Conservation (phyloP, 2,113 vertebrate species). For the Pholis gunnellus region DNA sequence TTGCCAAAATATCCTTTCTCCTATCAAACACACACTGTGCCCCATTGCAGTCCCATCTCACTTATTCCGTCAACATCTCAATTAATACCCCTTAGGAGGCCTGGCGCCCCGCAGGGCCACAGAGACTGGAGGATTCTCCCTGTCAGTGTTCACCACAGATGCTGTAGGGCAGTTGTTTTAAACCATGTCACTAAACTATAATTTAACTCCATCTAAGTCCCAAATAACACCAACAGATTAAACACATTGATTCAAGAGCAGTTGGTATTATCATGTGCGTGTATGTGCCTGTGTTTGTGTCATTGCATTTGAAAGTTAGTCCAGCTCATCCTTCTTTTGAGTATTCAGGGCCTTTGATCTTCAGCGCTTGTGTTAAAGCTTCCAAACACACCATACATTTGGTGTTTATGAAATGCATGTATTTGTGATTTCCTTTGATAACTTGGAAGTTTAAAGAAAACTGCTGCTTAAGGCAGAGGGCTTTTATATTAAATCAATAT, state of each 20-base stretch:
- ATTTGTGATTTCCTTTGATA: neutral
- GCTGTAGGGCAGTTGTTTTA: conserved; percentile 37
- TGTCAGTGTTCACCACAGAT: conserved; percentile 46
- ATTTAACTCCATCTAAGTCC: conserved; percentile 8
- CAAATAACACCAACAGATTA: conserved; percentile 54
- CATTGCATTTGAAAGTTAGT: conserved; percentile 16
- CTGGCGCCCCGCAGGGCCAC: conserved; percentile 51
- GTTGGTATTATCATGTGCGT: neutral
- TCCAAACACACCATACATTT: neutral
- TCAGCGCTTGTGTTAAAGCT: neutral
- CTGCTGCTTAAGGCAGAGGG: neutral
- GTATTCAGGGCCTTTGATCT: neutral
- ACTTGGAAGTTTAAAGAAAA: neutral
- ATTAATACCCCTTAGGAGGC: conserved; percentile 76
- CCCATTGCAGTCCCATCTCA: conserved; percentile 55
- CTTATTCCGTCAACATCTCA: conserved; percentile 72
- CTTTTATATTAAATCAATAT: conserved; percentile 41
- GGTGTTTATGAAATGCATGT: neutral
- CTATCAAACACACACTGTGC: conserved; percentile 73
- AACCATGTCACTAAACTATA: conserved; percentile 29
- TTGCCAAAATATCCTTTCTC: conserved; percentile 64
- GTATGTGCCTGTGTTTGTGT: conserved; percentile 9
- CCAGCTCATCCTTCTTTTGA: neutral
- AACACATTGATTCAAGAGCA: conserved; percentile 29
- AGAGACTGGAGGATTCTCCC: conserved; percentile 31